Conservation (phyloP, 2,113 vertebrate genomes). For the Petaurus breviceps region DNA sequence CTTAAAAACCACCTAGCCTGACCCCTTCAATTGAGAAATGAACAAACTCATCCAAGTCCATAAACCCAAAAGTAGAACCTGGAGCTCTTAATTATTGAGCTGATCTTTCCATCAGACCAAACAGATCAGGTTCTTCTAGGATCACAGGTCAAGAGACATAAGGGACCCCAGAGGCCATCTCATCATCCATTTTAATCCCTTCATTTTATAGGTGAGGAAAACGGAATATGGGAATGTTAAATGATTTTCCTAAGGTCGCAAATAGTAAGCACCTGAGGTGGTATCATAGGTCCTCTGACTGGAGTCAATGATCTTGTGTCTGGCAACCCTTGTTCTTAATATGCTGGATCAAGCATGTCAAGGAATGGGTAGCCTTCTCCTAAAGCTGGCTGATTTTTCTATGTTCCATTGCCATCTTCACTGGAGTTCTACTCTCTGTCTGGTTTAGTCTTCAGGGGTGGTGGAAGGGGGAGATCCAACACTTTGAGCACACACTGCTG, state of each 20-base stretch:
- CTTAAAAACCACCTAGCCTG: neutral
- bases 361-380: neutral
- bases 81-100: neutral
- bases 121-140: neutral
- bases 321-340: neutral
- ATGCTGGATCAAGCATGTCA: neutral
- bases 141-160: neutral
- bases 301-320: neutral
- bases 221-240: neutral
- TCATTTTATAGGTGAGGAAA: neutral
- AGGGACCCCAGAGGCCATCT: neutral
- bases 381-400: neutral
- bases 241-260: neutral
- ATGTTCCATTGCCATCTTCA: neutral
- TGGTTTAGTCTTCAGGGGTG: neutral
- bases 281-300: neutral
- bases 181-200: neutral
- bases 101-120: neutral
- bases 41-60: neutral
- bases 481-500: neutral
- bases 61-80: neutral
- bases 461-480: neutral
- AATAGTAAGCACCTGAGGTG: neutral
- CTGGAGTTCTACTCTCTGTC: neutral
- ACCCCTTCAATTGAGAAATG: neutral